A percentile compares a stretch with the other conserved stretches of the same genome.
Conservation (phyloP, 2,113 vertebrate genomes). For the Passer montanus region DNA sequence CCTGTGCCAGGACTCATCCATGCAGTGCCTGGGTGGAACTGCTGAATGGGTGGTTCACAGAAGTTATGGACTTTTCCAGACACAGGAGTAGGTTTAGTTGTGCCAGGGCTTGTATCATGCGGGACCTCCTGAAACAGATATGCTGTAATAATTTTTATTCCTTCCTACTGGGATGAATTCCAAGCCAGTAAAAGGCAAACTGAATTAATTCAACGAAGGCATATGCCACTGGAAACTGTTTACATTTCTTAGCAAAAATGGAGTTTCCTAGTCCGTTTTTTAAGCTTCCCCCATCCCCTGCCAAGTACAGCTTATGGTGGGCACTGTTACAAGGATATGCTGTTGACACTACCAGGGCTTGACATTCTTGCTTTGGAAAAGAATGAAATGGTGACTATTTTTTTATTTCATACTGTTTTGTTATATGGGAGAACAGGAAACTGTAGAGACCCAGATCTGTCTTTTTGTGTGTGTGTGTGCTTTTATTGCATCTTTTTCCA, state of each 20-base stretch:
- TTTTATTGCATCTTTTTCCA: background rate
- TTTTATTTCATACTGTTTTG: background rate
- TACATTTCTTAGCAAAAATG: constrained; percentile 67
- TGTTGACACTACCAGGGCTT: background rate
- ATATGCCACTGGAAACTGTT: constrained; percentile 84
- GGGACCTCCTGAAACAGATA: constrained; percentile 63
- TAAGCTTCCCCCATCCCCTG: constrained; percentile 13
- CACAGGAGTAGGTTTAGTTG: background rate
- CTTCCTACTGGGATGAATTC: constrained; percentile 79
- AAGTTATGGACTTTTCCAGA: background rate
- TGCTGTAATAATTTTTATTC: constrained; percentile 75
- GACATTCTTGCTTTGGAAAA: constrained; percentile 11
- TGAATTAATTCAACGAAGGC: constrained; percentile 81
- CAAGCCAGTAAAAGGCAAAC: constrained; percentile 85
- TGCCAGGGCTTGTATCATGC: constrained; percentile 22
- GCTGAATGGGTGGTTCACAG: background rate
- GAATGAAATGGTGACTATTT: background rate
- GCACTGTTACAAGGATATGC: constrained; percentile 1
- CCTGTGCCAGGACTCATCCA: background rate
- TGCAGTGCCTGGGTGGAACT: background rate
- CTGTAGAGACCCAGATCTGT: background rate
- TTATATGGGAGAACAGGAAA: background rate
- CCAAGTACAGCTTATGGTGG: constrained; percentile 27
- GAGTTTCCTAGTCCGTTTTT: constrained; percentile 61
- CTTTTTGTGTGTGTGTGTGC: background rate